Evolutionary conservation across 2,888 invertebrate genomes (phyloP).

Genomic region (Trissolcus brochymenae): DNA sequence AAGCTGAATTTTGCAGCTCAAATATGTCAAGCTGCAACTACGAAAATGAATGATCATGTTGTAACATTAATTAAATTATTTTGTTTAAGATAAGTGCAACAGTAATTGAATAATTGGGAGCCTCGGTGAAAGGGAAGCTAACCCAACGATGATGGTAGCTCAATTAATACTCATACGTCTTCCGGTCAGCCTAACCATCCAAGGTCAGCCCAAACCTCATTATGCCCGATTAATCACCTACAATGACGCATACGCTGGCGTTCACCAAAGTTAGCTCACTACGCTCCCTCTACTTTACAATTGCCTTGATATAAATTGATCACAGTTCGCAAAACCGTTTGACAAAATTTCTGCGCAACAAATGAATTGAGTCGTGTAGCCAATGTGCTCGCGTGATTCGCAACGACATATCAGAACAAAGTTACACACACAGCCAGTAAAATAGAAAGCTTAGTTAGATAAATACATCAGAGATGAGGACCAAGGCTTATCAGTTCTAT

Average conservation of each 20-base stretch:
- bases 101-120: background rate
- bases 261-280: conserved; percentile 11
- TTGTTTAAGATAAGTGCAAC: background rate
- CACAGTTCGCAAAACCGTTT: conserved; percentile 13
- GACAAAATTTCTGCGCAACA: conserved; percentile 9
- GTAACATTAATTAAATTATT: background rate
- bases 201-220: conserved; percentile 28
- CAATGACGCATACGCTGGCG: conserved; percentile 17
- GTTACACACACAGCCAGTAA: background rate
- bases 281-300: conserved; percentile 10
- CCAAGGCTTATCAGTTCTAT: conserved; percentile 51
- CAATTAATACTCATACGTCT: conserved; percentile 7
- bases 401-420: no score
- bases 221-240: conserved; percentile 23
- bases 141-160: conserved; percentile 1
- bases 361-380: conserved; percentile 1
- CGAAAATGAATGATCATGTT: background rate
- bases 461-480: conserved; percentile 7
- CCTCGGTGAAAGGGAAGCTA: background rate
- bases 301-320: conserved; percentile 33
- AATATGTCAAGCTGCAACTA: background rate
- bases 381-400: no score
- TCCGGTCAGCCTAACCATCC: conserved; percentile 14
- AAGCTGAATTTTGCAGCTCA: background rate
- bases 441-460: conserved; percentile 12